Evolutionary conservation across 2,113 vertebrate genomes (phyloP).

Genomic region (Xenopus borealis): DNA sequence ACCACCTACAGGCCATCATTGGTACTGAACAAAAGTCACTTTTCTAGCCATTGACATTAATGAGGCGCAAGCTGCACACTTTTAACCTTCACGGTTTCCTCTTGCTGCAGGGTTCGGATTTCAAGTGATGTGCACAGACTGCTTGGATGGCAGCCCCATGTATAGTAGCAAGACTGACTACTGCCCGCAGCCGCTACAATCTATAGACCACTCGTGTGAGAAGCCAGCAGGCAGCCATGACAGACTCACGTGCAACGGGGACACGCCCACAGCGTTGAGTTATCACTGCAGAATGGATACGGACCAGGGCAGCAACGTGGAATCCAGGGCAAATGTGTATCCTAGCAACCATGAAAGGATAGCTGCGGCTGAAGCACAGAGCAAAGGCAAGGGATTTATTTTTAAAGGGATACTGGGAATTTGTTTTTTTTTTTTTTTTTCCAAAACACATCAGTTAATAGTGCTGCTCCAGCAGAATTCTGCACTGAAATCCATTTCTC

Average conservation of each 20-base stretch:
- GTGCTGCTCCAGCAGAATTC: too few species aligned
- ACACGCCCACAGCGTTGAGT: slow-evolving; percentile 40
- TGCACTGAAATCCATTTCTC: too few species aligned
- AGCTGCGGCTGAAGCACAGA: neutral
- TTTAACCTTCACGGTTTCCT: too few species aligned
- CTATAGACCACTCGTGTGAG: slow-evolving; percentile 59
- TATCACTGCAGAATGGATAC: slow-evolving; percentile 61
- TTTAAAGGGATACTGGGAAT: too few species aligned
- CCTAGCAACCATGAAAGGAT: slow-evolving; percentile 80
- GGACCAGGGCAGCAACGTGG: slow-evolving; percentile 50
- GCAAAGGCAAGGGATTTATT: neutral
- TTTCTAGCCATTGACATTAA: too few species aligned
- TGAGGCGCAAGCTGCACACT: too few species aligned
- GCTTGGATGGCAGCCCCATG: slow-evolving; percentile 54
- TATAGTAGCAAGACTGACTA: slow-evolving; percentile 67
- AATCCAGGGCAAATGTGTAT: slow-evolving; percentile 58
- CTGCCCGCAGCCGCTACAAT: slow-evolving; percentile 49
- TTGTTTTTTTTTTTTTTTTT: neutral
- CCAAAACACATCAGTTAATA: too few species aligned
- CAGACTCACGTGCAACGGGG: slow-evolving; percentile 32
- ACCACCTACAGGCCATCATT: too few species aligned
- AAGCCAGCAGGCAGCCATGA: slow-evolving; percentile 57
- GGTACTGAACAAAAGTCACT: too few species aligned
- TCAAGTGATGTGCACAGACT: slow-evolving; percentile 64
- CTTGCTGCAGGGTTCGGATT: slow-evolving; percentile 63